These are phyloP conservation scores for Siniperca undulata DNA, from an alignment of 2,797 vertebrate genomes.

Conservation along the genomic window DNA sequence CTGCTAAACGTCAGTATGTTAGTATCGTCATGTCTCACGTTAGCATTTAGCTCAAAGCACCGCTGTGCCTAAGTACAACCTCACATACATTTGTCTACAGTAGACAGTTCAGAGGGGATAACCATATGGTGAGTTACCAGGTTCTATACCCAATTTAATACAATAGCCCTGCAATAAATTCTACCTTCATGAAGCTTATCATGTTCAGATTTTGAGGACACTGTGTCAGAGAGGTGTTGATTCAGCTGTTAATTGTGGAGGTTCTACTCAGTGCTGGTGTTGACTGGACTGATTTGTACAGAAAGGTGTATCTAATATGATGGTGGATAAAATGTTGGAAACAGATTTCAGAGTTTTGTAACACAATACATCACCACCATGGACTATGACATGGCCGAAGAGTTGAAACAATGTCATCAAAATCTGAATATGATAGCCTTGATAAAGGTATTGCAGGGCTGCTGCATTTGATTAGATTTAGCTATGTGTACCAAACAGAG, in stretches of 20 bases:
- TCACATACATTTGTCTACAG: not conserved
- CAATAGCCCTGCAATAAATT: not conserved
- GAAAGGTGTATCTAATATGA: not conserved
- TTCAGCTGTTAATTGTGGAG: conserved; percentile 12
- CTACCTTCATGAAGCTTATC: not conserved
- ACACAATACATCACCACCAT: not conserved
- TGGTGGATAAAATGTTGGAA: not conserved
- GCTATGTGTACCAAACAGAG: not conserved
- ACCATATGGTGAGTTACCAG: not conserved
- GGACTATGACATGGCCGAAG: not conserved
- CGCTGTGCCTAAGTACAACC: not conserved
- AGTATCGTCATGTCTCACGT: not conserved
- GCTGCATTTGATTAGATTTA: not conserved
- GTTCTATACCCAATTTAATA: not conserved
- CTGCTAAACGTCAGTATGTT: not conserved
- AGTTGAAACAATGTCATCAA: not conserved
- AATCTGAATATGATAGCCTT: not conserved
- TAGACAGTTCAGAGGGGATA: not conserved
- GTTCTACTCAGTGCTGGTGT: not conserved
- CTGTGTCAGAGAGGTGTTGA: conserved; percentile 1
- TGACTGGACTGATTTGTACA: conserved; percentile 12
- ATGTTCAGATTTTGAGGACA: not conserved
- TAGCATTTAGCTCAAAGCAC: not conserved
- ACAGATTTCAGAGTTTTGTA: not conserved
- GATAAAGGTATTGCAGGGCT: not conserved